Evolutionary conservation across 1,140 invertebrate species (phyloP), one percentile per base, ranked within the genome.

Genomic region (Ladona fulva): DNA sequence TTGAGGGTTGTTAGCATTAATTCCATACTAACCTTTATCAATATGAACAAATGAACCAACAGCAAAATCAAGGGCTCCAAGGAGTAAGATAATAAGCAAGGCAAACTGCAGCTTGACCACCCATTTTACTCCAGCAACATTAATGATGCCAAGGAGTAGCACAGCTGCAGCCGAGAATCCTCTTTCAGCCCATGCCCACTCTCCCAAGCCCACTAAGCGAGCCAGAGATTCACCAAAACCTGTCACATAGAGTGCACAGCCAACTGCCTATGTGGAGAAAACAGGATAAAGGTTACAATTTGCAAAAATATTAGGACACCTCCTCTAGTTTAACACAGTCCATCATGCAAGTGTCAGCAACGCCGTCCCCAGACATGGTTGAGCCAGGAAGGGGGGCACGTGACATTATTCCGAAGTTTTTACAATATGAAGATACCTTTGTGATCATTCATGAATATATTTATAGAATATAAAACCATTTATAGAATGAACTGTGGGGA

Each of bases 141-240:
- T 97, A 79, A 97, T 95, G 74, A 91, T 90, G 75, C 94, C 92
- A 19, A 97, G 87, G 42, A 96, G 84, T 29, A 96, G 84, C 7
- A 97, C 92, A 73, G 94, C 94, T 11, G 90, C 89, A 52, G 93
- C 90, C 24, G 94, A 94, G 84, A 97, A 93, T 11, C 90, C 91
- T 82, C 94, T 87, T 77, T 94, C 92, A 11, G 92, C 90, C 92
- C 92, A 94, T 77, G 87, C 87, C 78, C 90, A 90, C 79, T 90
- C 89, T 42, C 91, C 88, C 1, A 92, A 83, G n/a, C 90, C 90
- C 22, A 97, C 89, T 16, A 98, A 85, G 76, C 90, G 91, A 22
- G 95, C 93, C 89, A 99, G 94, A 0, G 95, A 96, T 87, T 98
- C 97, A 76, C 96, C 97, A 87, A 99, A 98, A 82, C 97, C 97